Evolutionary conservation across 2,113 vertebrate species (phyloP), one percentile per base, ranked within the genome.

Genomic region (Mesoclemmys tuberculata): DNA sequence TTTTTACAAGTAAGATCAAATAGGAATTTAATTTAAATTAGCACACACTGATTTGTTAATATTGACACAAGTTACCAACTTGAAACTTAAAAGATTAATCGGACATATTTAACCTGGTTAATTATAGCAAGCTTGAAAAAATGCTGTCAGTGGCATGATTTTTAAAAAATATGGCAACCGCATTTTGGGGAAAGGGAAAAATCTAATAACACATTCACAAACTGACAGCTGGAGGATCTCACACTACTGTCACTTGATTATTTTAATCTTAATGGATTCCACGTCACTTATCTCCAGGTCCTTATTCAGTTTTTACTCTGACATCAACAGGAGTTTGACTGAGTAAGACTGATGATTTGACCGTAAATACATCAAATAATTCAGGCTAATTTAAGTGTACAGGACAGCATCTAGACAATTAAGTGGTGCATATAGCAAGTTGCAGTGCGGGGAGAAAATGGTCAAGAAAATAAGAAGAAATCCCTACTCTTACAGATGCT

Each of bases 401-500:
- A 90, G 83, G 80, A 77, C 84, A 49, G 94, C 80, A 94, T 38
- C 58, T n/a, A 68, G 31, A 46, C 82, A 68, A 35, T 18, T 68
- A 68, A 58, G 56, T 27, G 26, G 26, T 58, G 18, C n/a, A 71
- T 71, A 87, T 18, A 92, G 54, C 54, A 75, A 0, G 0, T 77
- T 55, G 55, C 29, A 52, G 51, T 18, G 51, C 14, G 5, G 51
- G 51, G 51, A 52, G 16, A 16, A 52, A 52, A 52, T 52, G 89
- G 55, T 48, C 89, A 93, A 78, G 38, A 85, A 80, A n/a, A 81
- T 13, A n/a, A 90, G 88, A 90, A 95, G 87, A 90, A 96, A 89
- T 49, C 52, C 3, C 14, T 41, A 31, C 1, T 48, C 26, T 82
- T 52, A 91, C 84, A 94, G 86, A 13, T 74, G 75, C 75, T 84